These are phyloP conservation scores for Trissonchulus sp. DNA, from an alignment of 2,888 invertebrate species.

Conservation along the genomic window DNA sequence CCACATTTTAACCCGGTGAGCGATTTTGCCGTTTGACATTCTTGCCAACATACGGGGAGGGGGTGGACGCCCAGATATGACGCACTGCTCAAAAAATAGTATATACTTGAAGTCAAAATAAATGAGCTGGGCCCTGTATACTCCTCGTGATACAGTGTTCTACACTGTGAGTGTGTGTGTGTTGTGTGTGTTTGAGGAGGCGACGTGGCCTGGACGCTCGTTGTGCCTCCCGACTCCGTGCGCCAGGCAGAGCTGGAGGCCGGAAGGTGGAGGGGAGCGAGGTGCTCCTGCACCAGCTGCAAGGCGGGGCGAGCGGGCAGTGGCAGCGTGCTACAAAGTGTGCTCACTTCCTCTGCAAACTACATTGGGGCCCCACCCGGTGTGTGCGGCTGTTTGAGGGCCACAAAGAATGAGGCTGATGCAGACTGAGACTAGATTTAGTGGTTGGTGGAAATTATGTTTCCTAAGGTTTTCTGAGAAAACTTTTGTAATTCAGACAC, in stretches of 20 bases:
- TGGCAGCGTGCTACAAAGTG: slow-evolving; percentile 90
- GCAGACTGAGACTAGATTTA: too few species aligned
- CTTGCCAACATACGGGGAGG: too few species aligned
- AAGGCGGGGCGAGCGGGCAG: slow-evolving; percentile 88
- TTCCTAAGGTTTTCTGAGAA: too few species aligned
- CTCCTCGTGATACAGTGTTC: not conserved
- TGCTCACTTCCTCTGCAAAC: slow-evolving; percentile 82
- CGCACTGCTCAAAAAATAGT: too few species aligned
- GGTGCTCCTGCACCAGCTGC: slow-evolving; percentile 78
- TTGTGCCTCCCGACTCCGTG: slow-evolving; percentile 77
- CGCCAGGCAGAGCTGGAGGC: slow-evolving; percentile 60
- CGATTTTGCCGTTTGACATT: too few species aligned
- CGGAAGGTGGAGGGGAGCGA: slow-evolving; percentile 64
- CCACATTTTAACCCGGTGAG: too few species aligned
- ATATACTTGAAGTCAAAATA: not conserved
- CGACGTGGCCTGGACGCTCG: slow-evolving; percentile 59
- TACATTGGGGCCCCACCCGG: slow-evolving; percentile 89
- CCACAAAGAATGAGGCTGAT: slow-evolving; percentile 60
- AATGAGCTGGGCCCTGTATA: not conserved
- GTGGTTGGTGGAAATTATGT: too few species aligned
- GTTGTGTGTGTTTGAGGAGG: slow-evolving; percentile 36
- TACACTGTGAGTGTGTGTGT: not conserved
- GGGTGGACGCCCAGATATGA: too few species aligned
- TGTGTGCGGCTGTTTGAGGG: slow-evolving; percentile 95
- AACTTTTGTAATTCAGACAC: too few species aligned